These are phyloP conservation scores for Quadroppia sp. DNA, from an alignment of 2,888 invertebrate species.

Conservation along the genomic window DNA sequence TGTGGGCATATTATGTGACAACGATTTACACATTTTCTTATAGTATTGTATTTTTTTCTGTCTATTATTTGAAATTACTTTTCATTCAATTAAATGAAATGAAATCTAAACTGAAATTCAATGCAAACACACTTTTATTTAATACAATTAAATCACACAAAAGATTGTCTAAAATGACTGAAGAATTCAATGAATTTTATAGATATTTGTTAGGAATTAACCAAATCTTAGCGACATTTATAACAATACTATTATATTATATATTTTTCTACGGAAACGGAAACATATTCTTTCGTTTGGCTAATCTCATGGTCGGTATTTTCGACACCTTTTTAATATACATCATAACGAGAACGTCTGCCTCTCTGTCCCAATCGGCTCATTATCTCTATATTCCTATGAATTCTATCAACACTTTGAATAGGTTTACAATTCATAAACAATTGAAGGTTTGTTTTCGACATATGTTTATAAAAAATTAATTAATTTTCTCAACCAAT, in stretches of 20 bases:
- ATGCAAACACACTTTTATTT: not conserved
- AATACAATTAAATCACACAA: not conserved
- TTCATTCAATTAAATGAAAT: not conserved
- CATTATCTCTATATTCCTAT: not conserved
- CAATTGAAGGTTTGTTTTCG: no score
- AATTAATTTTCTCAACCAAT: not conserved
- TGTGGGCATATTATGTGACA: not conserved
- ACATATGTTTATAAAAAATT: not conserved
- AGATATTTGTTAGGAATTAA: not conserved
- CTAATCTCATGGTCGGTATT: not conserved
- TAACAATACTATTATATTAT: not conserved
- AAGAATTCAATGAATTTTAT: not conserved
- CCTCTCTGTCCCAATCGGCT: not conserved
- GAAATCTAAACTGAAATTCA: not conserved
- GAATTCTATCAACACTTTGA: not conserved
- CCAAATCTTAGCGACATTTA: not conserved
- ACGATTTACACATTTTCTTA: not conserved
- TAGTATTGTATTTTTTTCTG: not conserved
- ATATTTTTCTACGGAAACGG: not conserved
- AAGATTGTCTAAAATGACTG: not conserved
- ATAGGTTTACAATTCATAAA: not conserved
- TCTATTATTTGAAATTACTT: constrained; percentile 7
- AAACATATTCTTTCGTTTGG: not conserved
- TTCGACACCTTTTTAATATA: not conserved
- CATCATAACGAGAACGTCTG: not conserved